Evolutionary conservation across 2,797 vertebrate species (phyloP), one percentile per base, ranked within the genome.

Genomic region (Sebastes hubbsi): DNA sequence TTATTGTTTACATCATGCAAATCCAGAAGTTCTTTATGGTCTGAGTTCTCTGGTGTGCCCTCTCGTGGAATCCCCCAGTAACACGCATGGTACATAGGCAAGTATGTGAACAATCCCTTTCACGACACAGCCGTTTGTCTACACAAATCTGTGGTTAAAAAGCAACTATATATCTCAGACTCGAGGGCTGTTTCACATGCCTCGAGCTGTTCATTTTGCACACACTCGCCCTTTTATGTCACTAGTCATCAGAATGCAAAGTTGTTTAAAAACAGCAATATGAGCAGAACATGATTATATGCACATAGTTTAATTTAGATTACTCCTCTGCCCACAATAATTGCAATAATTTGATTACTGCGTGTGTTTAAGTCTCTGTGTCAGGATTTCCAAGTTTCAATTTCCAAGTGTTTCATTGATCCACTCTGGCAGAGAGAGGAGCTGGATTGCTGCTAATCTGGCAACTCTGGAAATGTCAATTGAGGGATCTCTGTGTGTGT

Each of bases 391-490:
- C 80, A 84, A 76, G 54, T 81, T 80, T 87, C 36, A 65, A 62
- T 82, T 52, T 64, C 71, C 36, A 80, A 78, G 75, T 80, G 82
- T 81, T 87, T 87, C 54, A 90, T 77, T 84, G 79, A 91, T 85
- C 75, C 38, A 42, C 52, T 42, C 56, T 86, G 79, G 83, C 85
- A 87, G 75, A 76, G 56, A 75, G 27, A 78, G 64, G 54, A 80
- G 60, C 75, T 83, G 74, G 82, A 80, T 78, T 77, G 72, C 49
- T 83, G 61, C 60, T 89, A 88, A 90, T 88, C 79, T 88, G 86
- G 72, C 62, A 88, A 78, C 71, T 30, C 42, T 81, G 32, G 42
- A 88, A 82, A 91, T 87, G 77, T 87, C 78, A 87, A 10, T 71
- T 65, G 49, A 72, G 24, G 29, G 81, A 22, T 77, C 22, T 11